These are phyloP conservation scores for Antechinus flavipes DNA, from an alignment of 2,113 vertebrate species.

Conservation along the genomic window DNA sequence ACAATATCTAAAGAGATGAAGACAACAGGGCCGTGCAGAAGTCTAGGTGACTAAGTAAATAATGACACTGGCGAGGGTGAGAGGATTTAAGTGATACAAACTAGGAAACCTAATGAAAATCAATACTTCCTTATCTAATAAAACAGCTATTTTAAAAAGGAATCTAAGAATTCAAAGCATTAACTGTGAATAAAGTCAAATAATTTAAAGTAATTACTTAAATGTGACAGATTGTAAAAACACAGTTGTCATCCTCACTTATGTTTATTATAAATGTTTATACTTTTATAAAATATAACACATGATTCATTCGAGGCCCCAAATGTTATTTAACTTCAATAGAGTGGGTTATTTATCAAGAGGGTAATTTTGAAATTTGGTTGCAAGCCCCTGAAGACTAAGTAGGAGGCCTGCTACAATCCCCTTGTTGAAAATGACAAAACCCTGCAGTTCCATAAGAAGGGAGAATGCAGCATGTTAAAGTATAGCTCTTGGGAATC, in stretches of 20 bases:
- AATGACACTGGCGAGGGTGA: background rate
- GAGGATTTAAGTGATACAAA: background rate
- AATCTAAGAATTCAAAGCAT: constrained; percentile 41
- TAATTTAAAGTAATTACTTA: constrained; percentile 19
- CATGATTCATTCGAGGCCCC: background rate
- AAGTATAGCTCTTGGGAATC: background rate
- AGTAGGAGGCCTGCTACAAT: background rate
- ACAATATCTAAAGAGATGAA: background rate
- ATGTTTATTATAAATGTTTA: constrained; percentile 13
- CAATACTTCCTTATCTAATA: constrained; percentile 43
- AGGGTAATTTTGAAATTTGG: background rate
- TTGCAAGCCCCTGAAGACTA: no score
- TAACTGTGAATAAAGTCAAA: constrained; percentile 41
- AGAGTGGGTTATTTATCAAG: background rate
- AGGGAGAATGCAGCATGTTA: background rate
- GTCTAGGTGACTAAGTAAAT: background rate
- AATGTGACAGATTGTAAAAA: background rate
- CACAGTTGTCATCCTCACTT: background rate
- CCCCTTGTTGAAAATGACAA: background rate
- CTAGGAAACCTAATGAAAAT: background rate
- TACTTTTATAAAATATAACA: background rate
- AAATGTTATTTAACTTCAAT: background rate
- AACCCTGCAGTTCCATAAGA: background rate
- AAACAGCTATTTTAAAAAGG: constrained; percentile 48
- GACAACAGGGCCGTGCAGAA: rapidly evolving